phyloP scores from a whole-genome alignment of 37 sponge, comb jelly and placozoan genomes.

The Oscarella lobularis region DNA sequence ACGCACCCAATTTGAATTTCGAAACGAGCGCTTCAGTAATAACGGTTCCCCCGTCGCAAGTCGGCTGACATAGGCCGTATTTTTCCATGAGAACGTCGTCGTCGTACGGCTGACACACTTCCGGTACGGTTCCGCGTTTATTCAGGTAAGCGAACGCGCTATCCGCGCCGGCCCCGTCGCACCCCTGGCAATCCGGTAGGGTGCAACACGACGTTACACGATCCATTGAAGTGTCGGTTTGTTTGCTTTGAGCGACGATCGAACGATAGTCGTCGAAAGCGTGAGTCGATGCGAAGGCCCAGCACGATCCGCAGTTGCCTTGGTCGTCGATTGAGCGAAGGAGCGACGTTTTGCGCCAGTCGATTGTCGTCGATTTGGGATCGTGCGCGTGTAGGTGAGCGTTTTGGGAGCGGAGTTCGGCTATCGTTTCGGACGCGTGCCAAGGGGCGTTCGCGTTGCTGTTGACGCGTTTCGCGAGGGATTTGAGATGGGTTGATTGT shows the following conservation, averaged over 20 bases:
- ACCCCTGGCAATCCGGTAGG: background rate
- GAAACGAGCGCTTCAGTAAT: background rate
- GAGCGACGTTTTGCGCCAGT: no score
- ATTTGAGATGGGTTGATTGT: no score
- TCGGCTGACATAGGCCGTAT: background rate
- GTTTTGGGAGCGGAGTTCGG: no score
- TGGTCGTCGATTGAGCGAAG: background rate
- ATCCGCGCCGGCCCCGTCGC: background rate
- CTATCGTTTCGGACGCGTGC: no score
- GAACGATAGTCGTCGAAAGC: background rate
- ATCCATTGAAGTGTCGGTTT: background rate
- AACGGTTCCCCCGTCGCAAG: background rate
- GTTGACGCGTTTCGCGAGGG: no score
- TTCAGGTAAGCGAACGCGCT: background rate
- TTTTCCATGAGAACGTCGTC: no score
- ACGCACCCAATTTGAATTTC: no score
- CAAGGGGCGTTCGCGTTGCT: no score
- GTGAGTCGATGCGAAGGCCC: background rate
- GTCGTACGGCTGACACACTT: background rate
- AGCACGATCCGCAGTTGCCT: background rate
- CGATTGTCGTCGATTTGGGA: no score
- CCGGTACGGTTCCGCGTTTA: background rate
- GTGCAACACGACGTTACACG: background rate
- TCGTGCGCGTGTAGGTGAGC: no score
- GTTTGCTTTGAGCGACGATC: background rate